Evolutionary conservation across 1,140 invertebrate species (phyloP), one percentile per base, ranked within the genome.

Genomic region (Orius laevigatus): DNA sequence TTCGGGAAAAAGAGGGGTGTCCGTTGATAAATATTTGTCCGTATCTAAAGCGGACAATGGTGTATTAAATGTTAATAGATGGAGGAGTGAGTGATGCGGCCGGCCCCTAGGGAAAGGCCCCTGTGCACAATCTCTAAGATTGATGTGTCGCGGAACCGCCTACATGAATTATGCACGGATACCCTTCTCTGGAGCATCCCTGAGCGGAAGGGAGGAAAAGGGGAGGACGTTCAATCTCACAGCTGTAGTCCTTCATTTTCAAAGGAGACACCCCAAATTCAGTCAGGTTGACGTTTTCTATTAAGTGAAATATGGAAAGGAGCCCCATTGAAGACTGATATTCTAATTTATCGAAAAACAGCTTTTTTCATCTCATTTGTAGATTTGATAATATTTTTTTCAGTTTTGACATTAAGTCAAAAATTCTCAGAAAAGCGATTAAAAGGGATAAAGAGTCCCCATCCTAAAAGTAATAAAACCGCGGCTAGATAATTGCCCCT

Each of bases 121-220:
- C 32, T 31, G 43, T 32, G 43, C 41, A 45, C 49, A 50, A 50
- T 50, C 49, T 50, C 31, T 34, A 50, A 50, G 49, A 50, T 50
- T 50, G 49, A 50, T 50, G 49, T 43, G 46, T 47, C 46, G 46
- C 46, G 33, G 15, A 32, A 16, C 40, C 41, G 43, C 49, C 49
- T 33, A 11, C 3, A 50, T 50, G 49, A 50, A 50, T 45, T 50
- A 50, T 50, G 41, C 49, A 50, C 41, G 25, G 14, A 1, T 4
- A 8, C 31, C 32, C 44, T 20, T 34, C 40, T 15, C 19, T 5
- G 12, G n/a, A 39, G n/a, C 36, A 12, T 44, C 42, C 31, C 31
- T 44, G 8, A 3, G 6, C 38, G n/a, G 14, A 40, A 5, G 18
- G 38, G 39, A 41, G 16, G 14, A 40, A 5, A 14, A 12, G 39